A percentile compares a stretch with the other conserved stretches of the same genome.
Evolutionary conservation across 2,888 invertebrate genomes (phyloP).

Genomic region (Parnassius mnemosyne): DNA sequence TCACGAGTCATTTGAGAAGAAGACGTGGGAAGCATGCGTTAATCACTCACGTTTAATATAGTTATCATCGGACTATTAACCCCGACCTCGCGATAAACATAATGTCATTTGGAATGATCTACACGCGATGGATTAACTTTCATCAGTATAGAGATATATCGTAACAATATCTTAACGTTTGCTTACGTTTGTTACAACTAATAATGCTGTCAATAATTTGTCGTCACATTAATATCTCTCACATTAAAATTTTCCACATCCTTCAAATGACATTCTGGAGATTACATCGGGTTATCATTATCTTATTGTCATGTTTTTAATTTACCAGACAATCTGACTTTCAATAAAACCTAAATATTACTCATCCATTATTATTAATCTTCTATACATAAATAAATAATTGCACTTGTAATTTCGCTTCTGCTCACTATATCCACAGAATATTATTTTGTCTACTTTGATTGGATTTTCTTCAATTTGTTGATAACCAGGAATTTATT

Average conservation of each 20-base stretch:
- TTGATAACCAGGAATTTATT: no score
- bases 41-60: slow-evolving; percentile 17
- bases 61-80: slow-evolving; percentile 22
- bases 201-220: background rate
- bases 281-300: slow-evolving; percentile 15
- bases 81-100: slow-evolving; percentile 8
- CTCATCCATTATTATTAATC: no score
- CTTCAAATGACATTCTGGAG: slow-evolving; percentile 19
- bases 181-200: no score
- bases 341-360: no score
- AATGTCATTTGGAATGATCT: background rate
- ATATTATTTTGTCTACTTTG: no score
- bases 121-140: background rate
- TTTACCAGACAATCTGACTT: no score
- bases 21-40: slow-evolving; percentile 20
- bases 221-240: background rate
- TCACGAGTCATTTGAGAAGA: background rate
- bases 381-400: no score
- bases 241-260: slow-evolving; percentile 11
- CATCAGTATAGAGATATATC: slow-evolving; percentile 1
- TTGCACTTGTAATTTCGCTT: no score
- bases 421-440: no score
- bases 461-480: no score
- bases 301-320: background rate
- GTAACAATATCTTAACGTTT: no score